Conservation (phyloP, 2,888 invertebrate genomes). For the Phengaris alcon region DNA sequence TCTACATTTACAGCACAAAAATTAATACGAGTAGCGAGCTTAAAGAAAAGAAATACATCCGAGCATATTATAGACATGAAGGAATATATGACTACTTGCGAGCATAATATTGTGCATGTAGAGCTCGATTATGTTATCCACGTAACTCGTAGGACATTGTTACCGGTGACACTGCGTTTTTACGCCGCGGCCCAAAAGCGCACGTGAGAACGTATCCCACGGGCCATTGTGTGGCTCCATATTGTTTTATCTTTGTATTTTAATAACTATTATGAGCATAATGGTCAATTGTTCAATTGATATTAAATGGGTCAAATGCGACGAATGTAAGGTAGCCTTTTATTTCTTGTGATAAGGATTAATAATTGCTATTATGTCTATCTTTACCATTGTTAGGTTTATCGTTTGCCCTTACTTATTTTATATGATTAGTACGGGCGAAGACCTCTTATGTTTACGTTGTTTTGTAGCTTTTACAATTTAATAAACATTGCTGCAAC, state of each 20-base stretch:
- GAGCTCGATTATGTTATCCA: slow-evolving; percentile 9
- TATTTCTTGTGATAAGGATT: slow-evolving; percentile 16
- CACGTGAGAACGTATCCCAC: slow-evolving; percentile 68
- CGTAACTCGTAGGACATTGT: slow-evolving; percentile 3
- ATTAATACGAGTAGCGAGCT: too few relatives aligned
- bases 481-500: not conserved
- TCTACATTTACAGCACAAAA: too few relatives aligned
- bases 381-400: slow-evolving; percentile 2
- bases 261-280: slow-evolving; percentile 68
- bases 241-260: slow-evolving; percentile 60
- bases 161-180: slow-evolving; percentile 47
- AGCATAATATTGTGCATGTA: not conserved
- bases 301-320: slow-evolving; percentile 50
- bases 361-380: slow-evolving; percentile 15
- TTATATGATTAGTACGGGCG: not conserved
- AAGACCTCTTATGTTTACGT: not conserved
- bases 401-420: not conserved
- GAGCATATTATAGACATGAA: too few relatives aligned
- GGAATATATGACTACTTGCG: not conserved
- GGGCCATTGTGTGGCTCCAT: slow-evolving; percentile 56
- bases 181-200: slow-evolving; percentile 42
- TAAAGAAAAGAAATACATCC: too few relatives aligned
- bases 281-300: slow-evolving; percentile 74
- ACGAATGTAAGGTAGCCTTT: slow-evolving; percentile 20
- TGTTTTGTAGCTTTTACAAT: not conserved